Base-by-base conservation (phyloP, 2,797 vertebrate genomes). In the Sebastes oblongus region DNA sequence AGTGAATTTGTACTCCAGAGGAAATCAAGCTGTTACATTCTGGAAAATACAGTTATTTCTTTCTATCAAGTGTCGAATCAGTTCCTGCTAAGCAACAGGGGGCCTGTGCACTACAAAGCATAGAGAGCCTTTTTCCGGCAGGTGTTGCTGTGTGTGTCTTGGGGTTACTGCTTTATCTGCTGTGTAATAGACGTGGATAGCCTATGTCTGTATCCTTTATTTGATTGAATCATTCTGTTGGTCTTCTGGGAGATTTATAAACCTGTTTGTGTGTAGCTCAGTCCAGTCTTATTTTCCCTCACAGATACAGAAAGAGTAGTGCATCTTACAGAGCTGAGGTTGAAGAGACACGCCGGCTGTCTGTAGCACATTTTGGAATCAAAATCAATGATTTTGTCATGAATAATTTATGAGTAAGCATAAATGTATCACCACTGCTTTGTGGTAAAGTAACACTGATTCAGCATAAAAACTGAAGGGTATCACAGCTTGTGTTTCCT, bases 381-480 rank as follows among this genome's bases (percentile, higher is more conserved):
- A 20, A 56, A 88, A 88, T 91, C 89, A 81, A 87, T 93, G 50
- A 46, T 76, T 82, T 72, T 59, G 5, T 25, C 50, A 86, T 92
- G 61, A 91, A 92, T 92, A 85, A 91, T 93, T 90, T 81, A 93
- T 61, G 29, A 54, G 25, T 32, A 8, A 36, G 76, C 46, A 78
- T 71, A 77, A 67, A 81, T 55, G 54, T 64, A 77, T 73, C 72
- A n/a, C 32, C 10, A 7, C 13, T 73, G 60, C 27, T 85, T 69
- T 78, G 69, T 70, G 72, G 66, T 77, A 64, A 62, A 83, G 84
- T 81, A 74, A 75, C 66, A 88, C 69, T 79, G 71, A 89, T 85
- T 89, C 82, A 86, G 81, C 87, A 75, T 46, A 50, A 73, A 72
- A 59, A 72, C 66, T 25, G 59, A 85, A 75, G 32, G 20, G 27